Evolutionary conservation across 2,888 invertebrate genomes (phyloP), one percentile per base, ranked within the genome.

Genomic region (Odontocolon sp.): DNA sequence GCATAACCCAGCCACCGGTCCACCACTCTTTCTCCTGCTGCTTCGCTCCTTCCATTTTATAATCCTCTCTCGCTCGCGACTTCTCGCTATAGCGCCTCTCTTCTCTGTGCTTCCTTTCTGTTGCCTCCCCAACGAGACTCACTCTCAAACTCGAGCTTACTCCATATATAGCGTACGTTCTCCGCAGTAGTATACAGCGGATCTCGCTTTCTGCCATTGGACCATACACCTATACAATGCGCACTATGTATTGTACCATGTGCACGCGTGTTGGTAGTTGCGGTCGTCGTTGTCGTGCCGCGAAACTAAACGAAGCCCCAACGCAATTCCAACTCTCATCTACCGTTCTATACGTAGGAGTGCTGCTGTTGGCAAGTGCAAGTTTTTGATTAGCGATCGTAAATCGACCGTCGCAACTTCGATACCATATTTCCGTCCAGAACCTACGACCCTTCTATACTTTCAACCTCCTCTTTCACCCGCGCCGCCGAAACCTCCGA

Each of bases 381-480:
- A 81, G 81, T 83, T 80, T 82, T 80, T 84, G 84, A 86, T 84
- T 82, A 81, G 84, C 83, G 81, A 85, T 85, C 83, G 84, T 85
- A 84, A 83, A 86, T 85, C 68, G 78, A 75, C 63, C 47, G 69
- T 57, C 74, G 77, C 75, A 81, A 84, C 82, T 83, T 85, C 81
- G 78, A 79, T 78, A 71, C 67, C 70, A 78, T 79, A 79, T 79
- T 78, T 78, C 71, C 72, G 64, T 64, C 21, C 68, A 9, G 6
- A 42, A 9, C 42, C 11, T 52, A 28, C 36, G 23, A 18, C 21
- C 5, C 47, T 33, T 40, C 26, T 57, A 16, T 3, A 21, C 14
- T 16, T 14, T 8, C 18, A 6, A 4, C 18, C 16, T 14, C 14
- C 3, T 11, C 23, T 21, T 21, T 31, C 3, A 16, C 1, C 14